Evolutionary conservation across 2,797 vertebrate genomes (phyloP).

Genomic region (Synanceia verrucosa): DNA sequence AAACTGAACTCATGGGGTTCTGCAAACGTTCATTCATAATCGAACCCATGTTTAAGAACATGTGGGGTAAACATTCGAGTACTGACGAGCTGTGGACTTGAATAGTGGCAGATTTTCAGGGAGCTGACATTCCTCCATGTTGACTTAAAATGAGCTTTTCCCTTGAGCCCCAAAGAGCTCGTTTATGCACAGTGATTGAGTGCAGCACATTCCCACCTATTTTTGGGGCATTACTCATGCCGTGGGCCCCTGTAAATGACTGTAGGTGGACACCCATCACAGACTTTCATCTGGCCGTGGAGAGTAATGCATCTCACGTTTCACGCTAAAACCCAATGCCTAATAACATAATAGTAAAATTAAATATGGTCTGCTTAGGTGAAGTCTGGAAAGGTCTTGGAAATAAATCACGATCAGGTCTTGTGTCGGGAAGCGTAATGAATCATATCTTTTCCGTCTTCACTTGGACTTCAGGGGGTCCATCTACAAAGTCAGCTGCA

Average conservation of each 20-base stretch:
- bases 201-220: constrained; percentile 73
- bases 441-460: constrained; percentile 36
- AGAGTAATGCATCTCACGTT: constrained; percentile 51
- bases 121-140: constrained; percentile 70
- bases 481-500: constrained; percentile 17
- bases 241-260: constrained; percentile 52
- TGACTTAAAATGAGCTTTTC: constrained; percentile 73
- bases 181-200: constrained; percentile 70
- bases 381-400: constrained; percentile 34
- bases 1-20: background rate
- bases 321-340: constrained; percentile 47
- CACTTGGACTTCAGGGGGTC: constrained; percentile 3
- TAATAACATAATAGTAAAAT: constrained; percentile 55
- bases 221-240: constrained; percentile 75
- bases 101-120: constrained; percentile 55
- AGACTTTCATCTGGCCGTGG: constrained; percentile 54
- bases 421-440: constrained; percentile 1
- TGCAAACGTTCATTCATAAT: background rate
- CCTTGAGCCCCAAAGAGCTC: constrained; percentile 62
- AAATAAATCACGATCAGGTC: constrained; percentile 43
- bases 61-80: constrained; percentile 1
- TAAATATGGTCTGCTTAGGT: constrained; percentile 18
- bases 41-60: constrained; percentile 6
- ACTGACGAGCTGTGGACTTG: constrained; percentile 37
- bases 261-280: constrained; percentile 54